These are phyloP conservation scores for Monoplex corrugatus DNA, from an alignment of 2,888 invertebrate species.

Conservation along the genomic window DNA sequence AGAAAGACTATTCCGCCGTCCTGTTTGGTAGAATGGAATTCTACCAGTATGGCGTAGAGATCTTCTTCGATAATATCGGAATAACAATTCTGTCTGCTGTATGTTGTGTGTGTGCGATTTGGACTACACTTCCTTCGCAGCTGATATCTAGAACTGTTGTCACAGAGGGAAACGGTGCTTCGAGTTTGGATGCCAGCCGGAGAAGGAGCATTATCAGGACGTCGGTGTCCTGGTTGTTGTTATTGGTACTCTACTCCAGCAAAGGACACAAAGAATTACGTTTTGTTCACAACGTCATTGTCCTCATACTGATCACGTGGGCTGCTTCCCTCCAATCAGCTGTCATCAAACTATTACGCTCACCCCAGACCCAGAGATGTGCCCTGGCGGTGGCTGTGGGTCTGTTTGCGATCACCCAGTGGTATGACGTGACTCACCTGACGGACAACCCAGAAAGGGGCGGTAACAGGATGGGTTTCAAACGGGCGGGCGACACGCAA, in stretches of 20 bases:
- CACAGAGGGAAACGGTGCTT: too few relatives aligned
- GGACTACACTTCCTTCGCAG: not conserved
- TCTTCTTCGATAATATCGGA: conserved; percentile 54
- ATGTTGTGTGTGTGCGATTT: not conserved
- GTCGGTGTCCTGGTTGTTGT: conserved; percentile 45
- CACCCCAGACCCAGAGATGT: not conserved
- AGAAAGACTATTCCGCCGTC: conserved; percentile 58
- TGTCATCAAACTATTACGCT: not conserved
- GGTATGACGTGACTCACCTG: conserved; percentile 19
- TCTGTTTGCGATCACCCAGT: conserved; percentile 31
- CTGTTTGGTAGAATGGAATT: conserved; percentile 62
- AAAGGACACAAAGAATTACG: conserved; percentile 73
- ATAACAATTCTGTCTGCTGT: conserved; percentile 27
- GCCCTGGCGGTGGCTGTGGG: not conserved
- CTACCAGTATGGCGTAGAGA: conserved; percentile 52
- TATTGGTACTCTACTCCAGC: conserved; percentile 64
- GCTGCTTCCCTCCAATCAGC: conserved; percentile 49
- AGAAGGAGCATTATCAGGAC: not conserved
- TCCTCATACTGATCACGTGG: conserved; percentile 64
- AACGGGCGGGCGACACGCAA: conserved; percentile 34
- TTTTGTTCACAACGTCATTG: conserved; percentile 69
- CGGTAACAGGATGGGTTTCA: conserved; percentile 39
- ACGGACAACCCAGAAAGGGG: not conserved
- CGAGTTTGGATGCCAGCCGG: not conserved
- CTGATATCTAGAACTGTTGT: too few relatives aligned